These are phyloP conservation scores for Pseudochirops cupreus DNA, from an alignment of 2,797 vertebrate species.

Conservation along the genomic window DNA sequence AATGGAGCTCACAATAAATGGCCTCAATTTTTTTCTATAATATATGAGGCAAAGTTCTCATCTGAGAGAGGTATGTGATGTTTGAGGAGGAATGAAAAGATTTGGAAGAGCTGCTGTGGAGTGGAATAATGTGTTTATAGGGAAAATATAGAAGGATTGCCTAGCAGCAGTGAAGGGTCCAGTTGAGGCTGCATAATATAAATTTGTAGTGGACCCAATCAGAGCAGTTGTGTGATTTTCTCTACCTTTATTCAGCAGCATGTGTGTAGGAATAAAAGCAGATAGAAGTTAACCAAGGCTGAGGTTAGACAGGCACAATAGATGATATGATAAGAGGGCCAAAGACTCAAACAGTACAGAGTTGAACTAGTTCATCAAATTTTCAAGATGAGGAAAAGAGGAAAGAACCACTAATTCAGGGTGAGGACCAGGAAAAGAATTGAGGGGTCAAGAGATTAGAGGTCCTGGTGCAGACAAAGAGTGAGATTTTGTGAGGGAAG, in stretches of 20 bases:
- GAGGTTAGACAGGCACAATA: neutral
- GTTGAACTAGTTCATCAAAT: neutral
- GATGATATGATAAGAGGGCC: neutral
- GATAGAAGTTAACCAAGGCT: neutral
- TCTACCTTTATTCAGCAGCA: neutral
- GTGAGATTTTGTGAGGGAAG: neutral
- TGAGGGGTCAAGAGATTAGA: neutral
- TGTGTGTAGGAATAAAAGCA: neutral
- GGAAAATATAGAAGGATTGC: neutral
- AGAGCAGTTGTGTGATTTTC: neutral
- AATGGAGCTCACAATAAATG: neutral
- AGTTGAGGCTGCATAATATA: neutral
- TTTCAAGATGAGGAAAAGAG: neutral
- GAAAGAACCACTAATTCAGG: neutral
- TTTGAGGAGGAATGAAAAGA: neutral
- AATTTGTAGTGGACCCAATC: neutral
- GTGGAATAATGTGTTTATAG: neutral
- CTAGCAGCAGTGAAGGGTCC: neutral
- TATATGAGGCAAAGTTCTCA: neutral
- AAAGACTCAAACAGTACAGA: neutral
- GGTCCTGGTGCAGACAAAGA: neutral
- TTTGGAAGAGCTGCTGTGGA: neutral
- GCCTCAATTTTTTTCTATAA: neutral
- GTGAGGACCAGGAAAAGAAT: neutral
- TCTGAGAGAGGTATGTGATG: neutral